A percentile compares a stretch with the other conserved stretches of the same genome.
Evolutionary conservation across 2,888 invertebrate species (phyloP).

Genomic region (Lithophane semibrunnea): DNA sequence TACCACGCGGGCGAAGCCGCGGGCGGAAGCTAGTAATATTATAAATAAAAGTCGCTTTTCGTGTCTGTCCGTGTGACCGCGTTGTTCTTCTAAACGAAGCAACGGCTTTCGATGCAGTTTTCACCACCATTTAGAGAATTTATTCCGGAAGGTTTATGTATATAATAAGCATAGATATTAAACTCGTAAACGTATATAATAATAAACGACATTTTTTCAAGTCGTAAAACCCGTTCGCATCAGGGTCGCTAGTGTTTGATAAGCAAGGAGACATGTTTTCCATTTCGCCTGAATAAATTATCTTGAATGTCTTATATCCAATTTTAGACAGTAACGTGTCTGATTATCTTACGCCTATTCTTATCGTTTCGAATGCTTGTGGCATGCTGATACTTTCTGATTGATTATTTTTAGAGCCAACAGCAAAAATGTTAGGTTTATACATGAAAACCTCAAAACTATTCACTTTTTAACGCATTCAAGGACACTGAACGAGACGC

Average conservation of each 20-base stretch:
- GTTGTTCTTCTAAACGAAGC: too few relatives aligned
- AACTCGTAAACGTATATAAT: too few relatives aligned
- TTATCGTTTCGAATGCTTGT: constrained; percentile 4
- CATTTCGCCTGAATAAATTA: constrained; percentile 13
- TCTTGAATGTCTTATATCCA: constrained; percentile 29
- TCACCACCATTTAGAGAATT: too few relatives aligned
- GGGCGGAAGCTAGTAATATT: not conserved
- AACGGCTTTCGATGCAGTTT: too few relatives aligned
- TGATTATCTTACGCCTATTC: not conserved
- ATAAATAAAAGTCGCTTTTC: not conserved
- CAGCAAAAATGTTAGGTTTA: not conserved
- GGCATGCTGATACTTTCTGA: constrained; percentile 13
- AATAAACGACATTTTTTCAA: too few relatives aligned
- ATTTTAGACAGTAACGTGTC: constrained; percentile 14
- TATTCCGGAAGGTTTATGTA: too few relatives aligned
- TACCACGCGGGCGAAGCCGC: too few relatives aligned
- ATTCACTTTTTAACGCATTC: not conserved
- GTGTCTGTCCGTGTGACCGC: too few relatives aligned
- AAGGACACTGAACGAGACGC: too few relatives aligned
- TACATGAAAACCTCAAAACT: not conserved
- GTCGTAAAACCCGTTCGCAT: not conserved
- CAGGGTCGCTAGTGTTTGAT: not conserved
- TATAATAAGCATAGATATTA: too few relatives aligned
- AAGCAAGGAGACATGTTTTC: constrained; percentile 6
- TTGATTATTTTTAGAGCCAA: constrained; percentile 7